Evolutionary conservation across 23 tunicate species (phyloP).

Genomic region (Ascidia mentula): DNA sequence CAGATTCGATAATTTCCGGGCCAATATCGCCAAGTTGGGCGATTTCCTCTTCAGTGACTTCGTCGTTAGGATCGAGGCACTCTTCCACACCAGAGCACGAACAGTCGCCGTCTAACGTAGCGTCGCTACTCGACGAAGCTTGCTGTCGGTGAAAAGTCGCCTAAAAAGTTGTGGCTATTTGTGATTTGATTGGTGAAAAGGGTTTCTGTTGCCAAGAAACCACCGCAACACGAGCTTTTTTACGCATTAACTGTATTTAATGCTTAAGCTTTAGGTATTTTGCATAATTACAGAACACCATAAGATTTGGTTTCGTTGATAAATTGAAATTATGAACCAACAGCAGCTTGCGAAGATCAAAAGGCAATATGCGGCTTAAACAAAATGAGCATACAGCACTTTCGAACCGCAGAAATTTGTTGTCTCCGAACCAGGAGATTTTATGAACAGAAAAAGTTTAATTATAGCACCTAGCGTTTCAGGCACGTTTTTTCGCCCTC

Average conservation of each 20-base stretch:
- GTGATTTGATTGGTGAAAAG: not conserved
- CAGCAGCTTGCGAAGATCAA: too few relatives aligned
- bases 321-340: too few relatives aligned
- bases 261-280: too few relatives aligned
- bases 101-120: not conserved
- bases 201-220: not conserved
- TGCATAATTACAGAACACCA: too few relatives aligned
- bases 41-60: not conserved
- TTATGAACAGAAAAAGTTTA: too few relatives aligned
- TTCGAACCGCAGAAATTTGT: too few relatives aligned
- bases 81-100: not conserved
- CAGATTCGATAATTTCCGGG: slow-evolving; percentile 3
- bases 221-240: not conserved
- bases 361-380: too few relatives aligned
- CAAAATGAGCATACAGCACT: too few relatives aligned
- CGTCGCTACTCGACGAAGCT: not conserved
- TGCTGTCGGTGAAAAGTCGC: not conserved
- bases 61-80: not conserved
- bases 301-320: too few relatives aligned
- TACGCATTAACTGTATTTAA: too few relatives aligned
- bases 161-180: not conserved
- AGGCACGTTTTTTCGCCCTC: not conserved
- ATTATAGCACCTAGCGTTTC: too few relatives aligned
- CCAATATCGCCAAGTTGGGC: not conserved
- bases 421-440: too few relatives aligned